These are phyloP conservation scores for Coregonus clupeaformis DNA, from an alignment of 2,113 vertebrate species.

Conservation along the genomic window DNA sequence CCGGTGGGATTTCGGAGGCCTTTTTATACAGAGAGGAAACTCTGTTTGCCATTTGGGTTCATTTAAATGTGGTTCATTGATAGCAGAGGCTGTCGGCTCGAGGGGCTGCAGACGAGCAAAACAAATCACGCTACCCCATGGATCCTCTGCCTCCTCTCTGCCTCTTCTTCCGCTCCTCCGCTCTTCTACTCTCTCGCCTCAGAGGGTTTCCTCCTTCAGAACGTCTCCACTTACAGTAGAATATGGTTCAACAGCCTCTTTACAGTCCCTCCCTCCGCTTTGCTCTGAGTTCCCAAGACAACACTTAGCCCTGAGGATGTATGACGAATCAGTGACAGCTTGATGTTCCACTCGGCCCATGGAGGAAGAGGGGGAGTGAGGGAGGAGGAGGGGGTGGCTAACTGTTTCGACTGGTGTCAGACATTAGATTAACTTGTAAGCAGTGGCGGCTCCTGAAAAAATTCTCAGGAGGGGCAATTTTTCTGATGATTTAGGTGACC, in stretches of 20 bases:
- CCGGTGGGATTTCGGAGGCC: constrained; percentile 30
- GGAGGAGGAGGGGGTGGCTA: not conserved
- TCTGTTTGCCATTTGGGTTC: constrained; percentile 28
- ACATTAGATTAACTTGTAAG: constrained; percentile 55
- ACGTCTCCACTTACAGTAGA: constrained; percentile 66
- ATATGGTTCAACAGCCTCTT: constrained; percentile 69
- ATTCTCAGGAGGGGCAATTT: too few relatives aligned
- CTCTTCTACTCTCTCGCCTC: constrained; percentile 47
- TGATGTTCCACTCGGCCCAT: constrained; percentile 54
- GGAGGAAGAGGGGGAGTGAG: constrained; percentile 46
- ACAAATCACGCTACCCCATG: constrained; percentile 57
- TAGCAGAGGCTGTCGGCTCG: constrained; percentile 44
- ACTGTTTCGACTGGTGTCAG: constrained; percentile 55
- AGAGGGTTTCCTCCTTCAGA: constrained; percentile 63
- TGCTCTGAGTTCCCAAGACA: constrained; percentile 69
- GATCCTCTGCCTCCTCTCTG: constrained; percentile 42
- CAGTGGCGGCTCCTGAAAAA: too few relatives aligned
- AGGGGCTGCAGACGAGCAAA: constrained; percentile 54
- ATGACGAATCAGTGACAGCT: constrained; percentile 62
- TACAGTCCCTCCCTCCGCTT: constrained; percentile 57
- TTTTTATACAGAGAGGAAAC: constrained; percentile 44
- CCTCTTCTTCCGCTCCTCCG: constrained; percentile 48
- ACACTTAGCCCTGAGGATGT: constrained; percentile 68
- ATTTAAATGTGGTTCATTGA: constrained; percentile 56
- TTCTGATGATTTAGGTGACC: too few relatives aligned